Evolutionary conservation across 2,888 invertebrate species (phyloP).

Genomic region (Xestia c-nigrum): DNA sequence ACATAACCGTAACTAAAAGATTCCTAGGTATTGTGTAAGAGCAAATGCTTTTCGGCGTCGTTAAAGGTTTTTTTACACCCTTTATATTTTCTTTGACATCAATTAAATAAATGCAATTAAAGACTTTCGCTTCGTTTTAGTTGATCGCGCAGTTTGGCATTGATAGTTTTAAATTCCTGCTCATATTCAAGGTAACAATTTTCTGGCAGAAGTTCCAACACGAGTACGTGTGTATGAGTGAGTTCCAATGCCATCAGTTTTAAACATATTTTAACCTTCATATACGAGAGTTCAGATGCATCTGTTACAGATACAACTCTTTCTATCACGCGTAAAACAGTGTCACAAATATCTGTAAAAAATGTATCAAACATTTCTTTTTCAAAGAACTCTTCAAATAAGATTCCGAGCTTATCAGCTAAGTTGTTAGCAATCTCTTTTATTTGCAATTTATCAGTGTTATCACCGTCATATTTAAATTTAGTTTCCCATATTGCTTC

Average conservation of each 20-base stretch:
- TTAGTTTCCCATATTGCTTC: conserved; percentile 48
- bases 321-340: conserved; percentile 11
- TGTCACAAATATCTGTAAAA: conserved; percentile 17
- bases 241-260: conserved; percentile 48
- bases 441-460: neutral
- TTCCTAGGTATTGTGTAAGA: too few species aligned
- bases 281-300: neutral
- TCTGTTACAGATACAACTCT: conserved; percentile 2
- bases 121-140: conserved; percentile 66
- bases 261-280: conserved; percentile 27
- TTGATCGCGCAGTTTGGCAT: conserved; percentile 61
- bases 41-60: too few species aligned
- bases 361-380: conserved; percentile 50
- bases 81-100: neutral
- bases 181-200: neutral
- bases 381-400: conserved; percentile 63
- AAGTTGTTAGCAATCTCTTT: conserved; percentile 56
- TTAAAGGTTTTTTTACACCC: too few species aligned
- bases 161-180: conserved; percentile 52
- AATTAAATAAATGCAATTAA: conserved; percentile 32
- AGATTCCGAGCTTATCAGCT: conserved; percentile 61
- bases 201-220: conserved; percentile 66
- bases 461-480: conserved; percentile 6
- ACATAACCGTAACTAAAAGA: too few species aligned
- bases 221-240: conserved; percentile 66